A percentile compares a stretch with the other conserved stretches of the same genome.
Conservation (phyloP, 2,113 vertebrate species). For the Sander vitreus region DNA sequence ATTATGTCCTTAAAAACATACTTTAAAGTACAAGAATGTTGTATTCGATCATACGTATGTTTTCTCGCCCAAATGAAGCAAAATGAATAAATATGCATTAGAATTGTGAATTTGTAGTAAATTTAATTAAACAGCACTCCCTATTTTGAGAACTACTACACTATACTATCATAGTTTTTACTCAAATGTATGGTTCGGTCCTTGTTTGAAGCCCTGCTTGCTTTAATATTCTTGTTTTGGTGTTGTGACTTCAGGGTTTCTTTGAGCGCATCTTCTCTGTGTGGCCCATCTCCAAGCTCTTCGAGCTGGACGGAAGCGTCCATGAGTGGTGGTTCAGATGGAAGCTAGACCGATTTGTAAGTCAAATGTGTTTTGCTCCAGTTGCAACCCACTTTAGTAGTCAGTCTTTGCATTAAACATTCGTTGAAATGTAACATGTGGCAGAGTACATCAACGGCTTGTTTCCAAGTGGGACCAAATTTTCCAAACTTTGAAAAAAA, state of each 20-base stretch:
- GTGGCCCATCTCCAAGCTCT: slow-evolving; percentile 95
- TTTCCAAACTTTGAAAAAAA: slow-evolving; percentile 7
- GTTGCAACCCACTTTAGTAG: neutral
- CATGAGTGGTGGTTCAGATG: slow-evolving; percentile 99
- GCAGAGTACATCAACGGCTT: neutral
- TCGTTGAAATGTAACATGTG: neutral
- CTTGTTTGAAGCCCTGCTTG: neutral
- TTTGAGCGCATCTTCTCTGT: slow-evolving; percentile 95
- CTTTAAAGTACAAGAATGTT: neutral
- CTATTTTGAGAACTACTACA: neutral
- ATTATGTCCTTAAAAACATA: neutral
- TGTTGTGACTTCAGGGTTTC: slow-evolving; percentile 82
- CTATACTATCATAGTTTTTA: neutral
- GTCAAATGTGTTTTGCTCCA: slow-evolving; percentile 63
- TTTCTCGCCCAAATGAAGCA: neutral
- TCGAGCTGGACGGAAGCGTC: slow-evolving; percentile 93
- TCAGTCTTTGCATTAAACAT: neutral
- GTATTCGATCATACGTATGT: neutral
- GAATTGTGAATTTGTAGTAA: neutral
- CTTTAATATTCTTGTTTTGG: slow-evolving; percentile 2
- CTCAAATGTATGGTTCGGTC: neutral
- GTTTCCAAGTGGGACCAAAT: neutral
- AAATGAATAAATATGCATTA: neutral
- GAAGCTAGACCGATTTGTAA: slow-evolving; percentile 96
- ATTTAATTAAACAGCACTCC: neutral